Evolutionary conservation across 2,888 invertebrate genomes (phyloP).

Genomic region (Palloptera scutellata): DNA sequence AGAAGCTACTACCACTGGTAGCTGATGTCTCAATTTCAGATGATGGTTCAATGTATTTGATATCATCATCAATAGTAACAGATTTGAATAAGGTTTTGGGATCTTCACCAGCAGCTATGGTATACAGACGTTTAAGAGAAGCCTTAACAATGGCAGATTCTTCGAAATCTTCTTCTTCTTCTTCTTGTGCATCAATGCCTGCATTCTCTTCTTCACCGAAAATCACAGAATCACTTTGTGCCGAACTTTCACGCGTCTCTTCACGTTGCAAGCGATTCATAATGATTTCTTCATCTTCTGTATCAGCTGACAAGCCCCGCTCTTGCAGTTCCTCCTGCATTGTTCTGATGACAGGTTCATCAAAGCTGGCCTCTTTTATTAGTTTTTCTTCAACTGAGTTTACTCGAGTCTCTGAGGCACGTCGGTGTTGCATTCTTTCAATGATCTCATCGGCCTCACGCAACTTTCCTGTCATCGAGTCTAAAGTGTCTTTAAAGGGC

Average conservation of each 20-base stretch:
- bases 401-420: slow-evolving; percentile 43
- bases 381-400: slow-evolving; percentile 20
- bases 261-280: slow-evolving; percentile 46
- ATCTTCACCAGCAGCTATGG: slow-evolving; percentile 45
- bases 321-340: slow-evolving; percentile 47
- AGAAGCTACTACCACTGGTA: slow-evolving; percentile 44
- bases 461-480: slow-evolving; percentile 49
- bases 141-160: slow-evolving; percentile 20
- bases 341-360: slow-evolving; percentile 46
- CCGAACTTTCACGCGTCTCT: slow-evolving; percentile 52
- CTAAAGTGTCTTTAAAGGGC: slow-evolving; percentile 43
- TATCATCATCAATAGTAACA: slow-evolving; percentile 49
- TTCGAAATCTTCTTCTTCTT: slow-evolving; percentile 2
- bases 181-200: background rate
- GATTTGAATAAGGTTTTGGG: slow-evolving; percentile 46
- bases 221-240: slow-evolving; percentile 53
- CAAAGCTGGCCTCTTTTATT: slow-evolving; percentile 39
- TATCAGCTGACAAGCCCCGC: slow-evolving; percentile 42
- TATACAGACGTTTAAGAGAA: slow-evolving; percentile 48
- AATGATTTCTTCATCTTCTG: slow-evolving; percentile 52
- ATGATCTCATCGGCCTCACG: slow-evolving; percentile 50
- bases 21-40: slow-evolving; percentile 34
- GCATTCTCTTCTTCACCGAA: slow-evolving; percentile 39
- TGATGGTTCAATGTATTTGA: slow-evolving; percentile 35
- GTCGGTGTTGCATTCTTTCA: slow-evolving; percentile 52